Percentiles rank a stretch among this genome's conserved stretches.
These are phyloP conservation scores for Anableps anableps DNA, from an alignment of 2,797 vertebrate genomes.

Conservation along the genomic window DNA sequence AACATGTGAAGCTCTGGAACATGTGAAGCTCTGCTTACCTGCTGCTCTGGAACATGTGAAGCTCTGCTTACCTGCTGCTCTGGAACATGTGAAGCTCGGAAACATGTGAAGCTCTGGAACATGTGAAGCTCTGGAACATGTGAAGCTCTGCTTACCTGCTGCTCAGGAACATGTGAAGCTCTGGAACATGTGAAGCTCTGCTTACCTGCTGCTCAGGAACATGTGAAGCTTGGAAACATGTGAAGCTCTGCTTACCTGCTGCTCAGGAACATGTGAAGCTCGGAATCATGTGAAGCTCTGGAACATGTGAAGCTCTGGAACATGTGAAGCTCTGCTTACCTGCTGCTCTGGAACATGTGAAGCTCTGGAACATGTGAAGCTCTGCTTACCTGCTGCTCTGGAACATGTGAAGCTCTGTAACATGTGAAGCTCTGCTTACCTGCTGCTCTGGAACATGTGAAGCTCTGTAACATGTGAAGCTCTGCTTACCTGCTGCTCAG, in stretches of 20 bases:
- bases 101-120: no score
- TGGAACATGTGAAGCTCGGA: no score
- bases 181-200: no score
- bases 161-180: neutral
- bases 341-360: neutral
- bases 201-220: neutral
- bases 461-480: no score
- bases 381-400: neutral
- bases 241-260: neutral
- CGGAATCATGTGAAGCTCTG: no score
- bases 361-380: no score
- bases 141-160: neutral
- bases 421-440: neutral
- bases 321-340: neutral
- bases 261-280: neutral
- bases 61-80: neutral
- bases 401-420: no score
- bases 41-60: neutral
- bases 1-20: no score
- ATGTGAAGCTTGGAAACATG: no score
- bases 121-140: neutral
- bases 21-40: neutral
- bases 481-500: neutral
- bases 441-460: neutral
- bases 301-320: no score